Evolutionary conservation across 2,113 vertebrate species (phyloP), one percentile per base, ranked within the genome.

Genomic region (Ancistrus triradiatus): DNA sequence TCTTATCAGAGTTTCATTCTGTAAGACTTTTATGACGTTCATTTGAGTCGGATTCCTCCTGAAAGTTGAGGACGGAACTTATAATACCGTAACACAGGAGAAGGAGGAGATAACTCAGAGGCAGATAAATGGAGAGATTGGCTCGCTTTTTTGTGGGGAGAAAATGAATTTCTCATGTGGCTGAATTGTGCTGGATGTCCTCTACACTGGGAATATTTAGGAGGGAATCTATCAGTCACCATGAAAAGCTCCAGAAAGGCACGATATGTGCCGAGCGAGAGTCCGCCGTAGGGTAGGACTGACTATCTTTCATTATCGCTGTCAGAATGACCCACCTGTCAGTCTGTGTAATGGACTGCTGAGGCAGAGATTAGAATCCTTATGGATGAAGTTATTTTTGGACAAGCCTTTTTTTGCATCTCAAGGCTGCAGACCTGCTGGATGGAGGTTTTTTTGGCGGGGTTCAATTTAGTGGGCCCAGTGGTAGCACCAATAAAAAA

Each of bases 191-290:
- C 72, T 68, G 62, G 81, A 85, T 84, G 77, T 83, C 69, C 80
- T 78, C 80, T 83, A 76, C 74, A 84, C 84, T 72, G 76, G 63
- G 70, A 75, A 42, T 75, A 79, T 77, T 84, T 80, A 84, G 17
- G 76, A 70, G 69, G 68, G 81, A 84, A 82, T 86, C 80, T 67
- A 87, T 87, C 84, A 80, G 75, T 59, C 69, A 57, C 69, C 74
- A 74, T 52, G 61, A 85, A 87, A 84, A 84, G 83, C 80, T 80
- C 79, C 64, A 35, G 66, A 79, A 83, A 86, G 84, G 83, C 81
- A 84, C 82, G n/a, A 77, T 77, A 76, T 56, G 74, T 70, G 74
- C 69, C 42, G 56, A 68, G 14, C 28, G 59, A 68, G 60, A 50
- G 7, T 11, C 47, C 50, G 46, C 43, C 9, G 35, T 31, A 79